Base-by-base conservation (phyloP, 1,140 invertebrate genomes). In the Brachionus rotundiformis region DNA sequence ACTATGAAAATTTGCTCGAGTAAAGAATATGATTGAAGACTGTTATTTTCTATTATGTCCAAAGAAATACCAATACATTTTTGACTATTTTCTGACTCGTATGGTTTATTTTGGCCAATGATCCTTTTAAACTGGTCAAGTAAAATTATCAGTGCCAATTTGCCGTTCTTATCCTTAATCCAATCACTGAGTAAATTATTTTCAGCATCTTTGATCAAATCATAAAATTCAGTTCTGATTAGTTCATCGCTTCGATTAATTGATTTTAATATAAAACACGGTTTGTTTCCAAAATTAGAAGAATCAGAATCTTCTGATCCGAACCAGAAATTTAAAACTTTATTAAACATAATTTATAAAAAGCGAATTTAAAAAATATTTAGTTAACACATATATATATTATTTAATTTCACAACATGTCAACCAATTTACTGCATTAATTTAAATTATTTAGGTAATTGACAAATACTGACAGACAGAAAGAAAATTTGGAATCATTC, bases 301-400 rank as follows among this genome's bases (percentile, higher is more conserved):
- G 8, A 44, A 16, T 25, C 33, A 23, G 41, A 25, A 27, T 47
- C 36, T 13, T 68, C 63, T 31, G 25, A n/a, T 11, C 68, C 68
- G 27, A 73, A 73, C 68, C 68, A 73, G 25, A 47, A 73, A 44
- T 44, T 73, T 19, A 73, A 31, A 47, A 73, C 29, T 73, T 73
- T 44, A 7, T 31, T 16, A 11, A 19, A 10, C 65, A 71, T 71
- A 27, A 25, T 63, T 63, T 25, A 6, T 6, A 13, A 33, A 25
- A 25, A n/a, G n/a, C n/a, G n/a, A 63, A 3, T 63, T 63, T 25
- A 3, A 63, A 63, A 8, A 29, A 63, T n/a, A 19, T 16, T 39
- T 39, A n/a, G n/a, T 29, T 7, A 19, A 5, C 10, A 6, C 0
- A 10, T n/a, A 29, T 10, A 31, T 29, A 4, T 29, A 8, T 65